Evolutionary conservation across 2,888 invertebrate genomes (phyloP), one percentile per base, ranked within the genome.

Genomic region (Heliconius hortense): DNA sequence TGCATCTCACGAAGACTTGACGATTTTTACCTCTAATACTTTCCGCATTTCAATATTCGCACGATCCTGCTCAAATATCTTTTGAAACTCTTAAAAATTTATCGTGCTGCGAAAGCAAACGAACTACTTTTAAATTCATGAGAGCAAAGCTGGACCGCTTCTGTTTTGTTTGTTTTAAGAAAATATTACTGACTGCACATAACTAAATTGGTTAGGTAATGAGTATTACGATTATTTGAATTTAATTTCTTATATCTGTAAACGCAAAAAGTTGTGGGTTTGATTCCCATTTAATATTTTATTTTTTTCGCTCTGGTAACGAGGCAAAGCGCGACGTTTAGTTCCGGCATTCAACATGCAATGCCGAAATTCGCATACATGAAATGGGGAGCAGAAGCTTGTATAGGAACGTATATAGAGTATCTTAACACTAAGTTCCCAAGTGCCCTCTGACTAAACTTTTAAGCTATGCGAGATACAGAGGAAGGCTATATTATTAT

Each of bases 81-180:
- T 82, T 79, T 79, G 76, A 80, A 83, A 82, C 82, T 82, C 81
- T 83, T 79, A 82, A 82, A 82, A 84, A 84, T 86, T 83, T 86
- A 87, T 85, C 82, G 80, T 80, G 72, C 81, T 78, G 79, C 77
- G 80, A 83, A 83, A 82, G 84, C 84, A 84, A 82, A 83, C 82
- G 82, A 83, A 82, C 82, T 76, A 79, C 77, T 82, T 82, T 80
- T 79, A 75, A 80, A 81, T 78, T 79, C 74, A 74, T 63, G 69
- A 76, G 76, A 66, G 78, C 78, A 77, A 78, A 77, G 63, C 73
- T 72, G 67, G 76, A 77, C 72, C 72, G 63, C 64, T 60, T 48
- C 31, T 70, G 53, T 76, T 56, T 74, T 79, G 78, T 77, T 79
- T 76, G 69, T 77, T 66, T 73, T 67, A 72, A 74, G 74, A 74